Evolutionary conservation across 2,888 invertebrate species (phyloP), one percentile per base, ranked within the genome.

Genomic region (Tridacna gigas): DNA sequence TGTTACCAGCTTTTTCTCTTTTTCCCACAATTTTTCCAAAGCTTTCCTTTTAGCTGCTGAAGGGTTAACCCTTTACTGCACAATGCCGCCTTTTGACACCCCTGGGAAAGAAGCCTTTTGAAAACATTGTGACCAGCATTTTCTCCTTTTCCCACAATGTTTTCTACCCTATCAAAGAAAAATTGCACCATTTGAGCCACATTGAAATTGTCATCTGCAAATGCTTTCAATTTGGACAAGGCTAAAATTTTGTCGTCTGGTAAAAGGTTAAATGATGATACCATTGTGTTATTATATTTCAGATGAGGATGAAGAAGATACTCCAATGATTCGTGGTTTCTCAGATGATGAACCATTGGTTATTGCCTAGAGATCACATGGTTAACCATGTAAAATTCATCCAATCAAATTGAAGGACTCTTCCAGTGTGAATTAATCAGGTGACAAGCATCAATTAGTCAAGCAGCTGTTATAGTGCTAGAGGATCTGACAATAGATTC

Each of bases 331-430:
- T 93, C 96, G 97, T 94, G 97, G 98, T 47, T 98, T 98, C 95
- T 97, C 98, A 0, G 98, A 98, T 94, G 98, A 98, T 95, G 98
- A 98, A 95, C 98, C 98, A 79, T 96, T 98, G 90, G 98, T 98
- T 91, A 97, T 98, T 94, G 98, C 98, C 91, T 98, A 92, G 79
- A 71, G 22, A n/a, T 71, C 71, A 51, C 26, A 48, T 61, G 56
- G 15, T 60, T n/a, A 37, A 37, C 37, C 7, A 37, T 37, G 2
- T 37, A 2, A n/a, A 37, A 37, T 37, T 37, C 37, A 37, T 37
- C 37, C 37, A 37, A 37, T 37, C 37, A 37, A 56, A 56, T 56
- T 56, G 56, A 56, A 56, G 56, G 56, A 56, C 15, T 37, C 37
- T 37, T 37, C 37, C 37, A 37, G 37, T 37, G 37, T 20, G 3